phyloP scores from a whole-genome alignment of 2,888 invertebrate species.

The Pollenia amentaria region DNA sequence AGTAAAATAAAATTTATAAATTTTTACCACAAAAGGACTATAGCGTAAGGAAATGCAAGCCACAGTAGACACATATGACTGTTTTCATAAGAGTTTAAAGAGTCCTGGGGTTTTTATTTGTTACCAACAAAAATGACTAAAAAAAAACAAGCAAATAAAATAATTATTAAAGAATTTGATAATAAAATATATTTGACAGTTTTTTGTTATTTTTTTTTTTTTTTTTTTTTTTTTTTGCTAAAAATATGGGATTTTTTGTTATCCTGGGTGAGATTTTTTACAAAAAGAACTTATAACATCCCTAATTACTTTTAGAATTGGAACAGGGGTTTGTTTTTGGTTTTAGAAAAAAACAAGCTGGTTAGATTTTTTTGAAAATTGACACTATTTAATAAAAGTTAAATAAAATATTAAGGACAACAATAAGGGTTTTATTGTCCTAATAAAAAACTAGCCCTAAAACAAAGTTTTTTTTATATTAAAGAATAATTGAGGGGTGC shows the following conservation, averaged over 20 bases:
- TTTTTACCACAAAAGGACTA: conserved; percentile 58
- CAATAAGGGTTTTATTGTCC: conserved; percentile 53
- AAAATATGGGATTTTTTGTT: conserved; percentile 37
- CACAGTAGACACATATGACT: not conserved
- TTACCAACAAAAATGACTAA: not conserved
- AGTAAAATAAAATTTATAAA: conserved; percentile 51
- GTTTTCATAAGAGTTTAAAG: not conserved
- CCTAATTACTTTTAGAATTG: conserved; percentile 57
- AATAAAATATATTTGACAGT: conserved; percentile 73
- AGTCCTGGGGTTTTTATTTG: conserved; percentile 31
- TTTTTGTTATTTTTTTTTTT: conserved; percentile 36
- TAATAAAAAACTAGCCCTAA: not conserved
- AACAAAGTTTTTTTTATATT: not conserved
- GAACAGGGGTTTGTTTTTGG: conserved; percentile 47
- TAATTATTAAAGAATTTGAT: conserved; percentile 67
- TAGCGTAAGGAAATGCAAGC: not conserved
- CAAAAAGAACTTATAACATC: conserved; percentile 49
- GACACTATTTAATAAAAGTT: conserved; percentile 62
- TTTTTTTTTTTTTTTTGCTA: conserved; percentile 60
- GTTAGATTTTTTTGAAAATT: conserved; percentile 52
- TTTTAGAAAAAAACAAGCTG: not conserved
- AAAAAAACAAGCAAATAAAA: conserved; percentile 33
- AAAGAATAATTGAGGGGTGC: not conserved
- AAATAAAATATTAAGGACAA: conserved; percentile 52
- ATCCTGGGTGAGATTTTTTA: conserved; percentile 33